phyloP scores from a whole-genome alignment of 1,140 invertebrate genomes.

The Charaxes varanes region DNA sequence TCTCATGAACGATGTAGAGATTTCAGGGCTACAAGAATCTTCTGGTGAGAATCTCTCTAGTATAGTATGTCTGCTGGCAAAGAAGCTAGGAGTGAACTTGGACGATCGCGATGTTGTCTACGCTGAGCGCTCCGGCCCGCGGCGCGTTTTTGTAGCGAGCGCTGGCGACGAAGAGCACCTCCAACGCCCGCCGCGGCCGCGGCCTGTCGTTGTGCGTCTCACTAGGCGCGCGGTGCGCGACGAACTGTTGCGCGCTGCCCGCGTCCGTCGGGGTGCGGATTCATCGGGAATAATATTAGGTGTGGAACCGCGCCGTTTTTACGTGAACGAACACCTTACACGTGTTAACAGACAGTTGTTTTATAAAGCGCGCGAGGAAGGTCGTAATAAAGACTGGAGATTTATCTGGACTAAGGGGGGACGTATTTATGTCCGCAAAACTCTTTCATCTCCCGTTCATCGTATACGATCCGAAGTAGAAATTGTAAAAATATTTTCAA shows the following conservation, averaged over 20 bases:
- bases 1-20: too few relatives aligned
- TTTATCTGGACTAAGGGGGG: neutral
- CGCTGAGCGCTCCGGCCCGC: too few relatives aligned
- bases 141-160: too few relatives aligned
- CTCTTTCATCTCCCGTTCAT: neutral
- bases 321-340: slow-evolving; percentile 4
- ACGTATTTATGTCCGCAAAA: neutral
- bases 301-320: neutral
- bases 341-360: neutral
- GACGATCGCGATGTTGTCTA: too few relatives aligned
- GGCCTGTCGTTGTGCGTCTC: neutral
- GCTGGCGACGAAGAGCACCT: too few relatives aligned
- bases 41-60: too few relatives aligned
- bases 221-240: neutral
- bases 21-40: too few relatives aligned
- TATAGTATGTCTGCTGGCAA: too few relatives aligned
- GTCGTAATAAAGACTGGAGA: neutral
- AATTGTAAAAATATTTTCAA: too few relatives aligned
- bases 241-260: neutral
- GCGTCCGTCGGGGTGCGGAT: neutral
- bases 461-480: neutral
- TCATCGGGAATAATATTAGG: neutral
- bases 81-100: too few relatives aligned
- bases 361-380: neutral
- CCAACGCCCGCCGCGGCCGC: neutral